Evolutionary conservation across 2,113 vertebrate species (phyloP).

Genomic region (Sinocyclocheilus anshuiensis): DNA sequence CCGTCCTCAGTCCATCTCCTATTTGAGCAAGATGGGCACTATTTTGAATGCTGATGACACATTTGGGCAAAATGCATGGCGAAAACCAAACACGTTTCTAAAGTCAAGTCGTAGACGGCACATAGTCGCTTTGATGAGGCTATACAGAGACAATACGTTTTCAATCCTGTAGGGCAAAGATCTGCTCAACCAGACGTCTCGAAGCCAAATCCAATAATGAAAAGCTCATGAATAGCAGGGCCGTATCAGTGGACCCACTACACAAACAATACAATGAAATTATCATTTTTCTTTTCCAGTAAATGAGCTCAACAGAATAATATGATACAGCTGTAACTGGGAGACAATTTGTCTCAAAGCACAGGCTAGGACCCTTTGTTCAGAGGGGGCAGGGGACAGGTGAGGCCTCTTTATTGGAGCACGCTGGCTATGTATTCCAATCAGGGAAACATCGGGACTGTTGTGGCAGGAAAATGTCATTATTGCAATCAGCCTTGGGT

Average conservation of each 20-base stretch:
- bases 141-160: slow-evolving; percentile 40
- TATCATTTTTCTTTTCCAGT: slow-evolving; percentile 47
- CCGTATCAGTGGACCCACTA: slow-evolving; percentile 36
- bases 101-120: not conserved
- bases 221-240: slow-evolving; percentile 35
- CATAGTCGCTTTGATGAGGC: slow-evolving; percentile 17
- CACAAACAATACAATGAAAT: slow-evolving; percentile 52
- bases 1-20: slow-evolving; percentile 59
- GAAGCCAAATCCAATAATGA: slow-evolving; percentile 47
- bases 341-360: slow-evolving; percentile 53
- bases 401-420: slow-evolving; percentile 66
- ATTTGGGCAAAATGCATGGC: not conserved
- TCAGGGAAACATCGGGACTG: slow-evolving; percentile 64
- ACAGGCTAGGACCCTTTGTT: slow-evolving; percentile 37
- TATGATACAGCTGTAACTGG: slow-evolving; percentile 55
- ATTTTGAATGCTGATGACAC: slow-evolving; percentile 56
- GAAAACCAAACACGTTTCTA: slow-evolving; percentile 1
- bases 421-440: slow-evolving; percentile 73
- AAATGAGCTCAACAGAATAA: slow-evolving; percentile 56
- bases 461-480: slow-evolving; percentile 76
- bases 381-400: slow-evolving; percentile 42
- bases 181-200: slow-evolving; percentile 41
- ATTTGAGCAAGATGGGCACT: slow-evolving; percentile 68
- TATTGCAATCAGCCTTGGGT: slow-evolving; percentile 77
- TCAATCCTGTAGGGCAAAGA: slow-evolving; percentile 44